Conservation (phyloP, 2,113 vertebrate genomes). For the Catharus minimus region DNA sequence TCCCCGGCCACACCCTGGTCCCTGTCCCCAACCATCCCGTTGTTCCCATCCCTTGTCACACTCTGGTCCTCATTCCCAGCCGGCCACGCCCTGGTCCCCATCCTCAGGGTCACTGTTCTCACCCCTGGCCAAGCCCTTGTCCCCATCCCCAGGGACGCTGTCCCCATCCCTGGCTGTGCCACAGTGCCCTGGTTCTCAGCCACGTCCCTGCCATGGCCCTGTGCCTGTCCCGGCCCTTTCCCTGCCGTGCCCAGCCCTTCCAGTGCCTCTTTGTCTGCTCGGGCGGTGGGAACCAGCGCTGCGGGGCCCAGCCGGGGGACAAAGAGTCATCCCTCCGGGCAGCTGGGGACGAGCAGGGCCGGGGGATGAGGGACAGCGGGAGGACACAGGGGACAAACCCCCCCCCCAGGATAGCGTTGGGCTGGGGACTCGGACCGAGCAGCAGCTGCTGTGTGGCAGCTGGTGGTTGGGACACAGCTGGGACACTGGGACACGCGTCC, state of each 20-base stretch:
- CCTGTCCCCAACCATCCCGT: not conserved
- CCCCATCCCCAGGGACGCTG: not conserved
- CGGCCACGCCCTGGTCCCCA: not conserved
- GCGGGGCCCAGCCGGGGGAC: not conserved
- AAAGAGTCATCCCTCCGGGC: not conserved
- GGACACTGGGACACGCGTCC: not conserved
- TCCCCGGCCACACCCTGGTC: not conserved
- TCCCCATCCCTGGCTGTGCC: not conserved
- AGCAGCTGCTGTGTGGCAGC: constrained; percentile 3
- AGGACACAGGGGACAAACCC: not conserved
- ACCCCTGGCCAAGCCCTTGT: not conserved
- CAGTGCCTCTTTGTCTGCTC: constrained; percentile 32
- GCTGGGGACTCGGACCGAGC: fast-evolving
- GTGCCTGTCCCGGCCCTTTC: constrained; percentile 22
- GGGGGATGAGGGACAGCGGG: fast-evolving
- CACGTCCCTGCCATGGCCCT: not conserved
- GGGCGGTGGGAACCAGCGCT: not conserved
- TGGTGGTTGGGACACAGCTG: not conserved
- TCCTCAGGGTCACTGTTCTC: not conserved
- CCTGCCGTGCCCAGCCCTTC: not conserved
- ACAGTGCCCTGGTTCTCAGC: not conserved
- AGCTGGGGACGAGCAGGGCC: not conserved
- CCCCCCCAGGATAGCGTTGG: not conserved
- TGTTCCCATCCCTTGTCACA: not conserved
- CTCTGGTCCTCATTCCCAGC: not conserved